phyloP scores from a whole-genome alignment of 2,888 invertebrate genomes.

The Tiliacea citrago region DNA sequence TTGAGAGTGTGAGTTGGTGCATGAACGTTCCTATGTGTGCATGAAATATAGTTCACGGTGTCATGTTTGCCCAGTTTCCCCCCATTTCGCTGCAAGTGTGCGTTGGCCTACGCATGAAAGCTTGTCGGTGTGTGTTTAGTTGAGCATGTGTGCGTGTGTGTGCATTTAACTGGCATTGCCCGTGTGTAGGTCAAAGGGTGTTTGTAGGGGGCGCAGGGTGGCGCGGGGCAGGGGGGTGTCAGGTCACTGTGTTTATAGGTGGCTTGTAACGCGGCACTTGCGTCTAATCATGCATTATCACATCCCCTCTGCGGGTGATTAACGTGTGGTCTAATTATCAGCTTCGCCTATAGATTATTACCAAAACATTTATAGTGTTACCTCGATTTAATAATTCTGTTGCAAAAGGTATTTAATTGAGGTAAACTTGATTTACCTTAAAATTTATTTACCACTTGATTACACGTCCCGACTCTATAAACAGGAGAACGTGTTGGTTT shows the following conservation, averaged over 20 bases:
- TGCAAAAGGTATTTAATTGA: constrained; percentile 30
- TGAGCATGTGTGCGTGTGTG: constrained; percentile 59
- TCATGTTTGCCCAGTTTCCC: constrained; percentile 72
- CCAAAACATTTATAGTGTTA: constrained; percentile 10
- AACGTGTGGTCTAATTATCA: constrained; percentile 58
- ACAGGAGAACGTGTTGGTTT: constrained; percentile 47
- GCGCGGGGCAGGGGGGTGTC: constrained; percentile 69
- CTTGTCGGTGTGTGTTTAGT: constrained; percentile 49
- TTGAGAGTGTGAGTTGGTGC: constrained; percentile 57
- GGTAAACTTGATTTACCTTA: constrained; percentile 54
- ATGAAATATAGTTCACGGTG: constrained; percentile 73
- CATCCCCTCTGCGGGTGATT: constrained; percentile 62
- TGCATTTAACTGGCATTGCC: constrained; percentile 67
- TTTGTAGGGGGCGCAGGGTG: constrained; percentile 61
- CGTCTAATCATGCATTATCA: constrained; percentile 79
- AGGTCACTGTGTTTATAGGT: constrained; percentile 88
- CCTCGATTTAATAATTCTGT: neutral
- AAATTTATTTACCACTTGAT: constrained; percentile 25
- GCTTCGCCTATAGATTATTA: constrained; percentile 25
- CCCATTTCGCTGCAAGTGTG: constrained; percentile 66
- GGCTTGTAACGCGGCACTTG: constrained; percentile 74
- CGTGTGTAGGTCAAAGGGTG: constrained; percentile 75
- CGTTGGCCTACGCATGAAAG: constrained; percentile 54
- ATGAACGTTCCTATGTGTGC: constrained; percentile 57
- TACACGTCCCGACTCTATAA: constrained; percentile 14